Base-by-base conservation (phyloP, 2,888 invertebrate genomes). In the Leptura quadrifasciata region DNA sequence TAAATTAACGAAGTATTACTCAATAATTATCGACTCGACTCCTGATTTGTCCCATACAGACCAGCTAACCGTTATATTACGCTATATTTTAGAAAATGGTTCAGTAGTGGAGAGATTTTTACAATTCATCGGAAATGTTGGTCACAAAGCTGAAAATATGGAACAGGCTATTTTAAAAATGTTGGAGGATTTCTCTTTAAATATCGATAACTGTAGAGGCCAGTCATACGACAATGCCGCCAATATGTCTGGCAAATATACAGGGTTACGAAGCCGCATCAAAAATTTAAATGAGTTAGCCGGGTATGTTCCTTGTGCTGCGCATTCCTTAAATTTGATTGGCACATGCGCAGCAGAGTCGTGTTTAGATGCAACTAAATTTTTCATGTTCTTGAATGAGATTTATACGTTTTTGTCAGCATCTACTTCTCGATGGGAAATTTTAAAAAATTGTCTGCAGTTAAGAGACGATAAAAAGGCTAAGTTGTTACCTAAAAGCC, bases 11-110 rank as follows among this genome's bases (percentile, higher is more conserved):
- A 81, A 80, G 74, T 85, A 85, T 76, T 85, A 74, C 69, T 78
- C 84, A 21, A 80, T 85, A 75, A 83, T 82, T 79, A 80, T 85
- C 72, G 85, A 85, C 76, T 85, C 84, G 70, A 84, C 85, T n/a
- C n/a, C n/a, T 73, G 84, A 85, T 81, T 76, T 85, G 52, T 21
- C 55, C 4, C 76, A 76, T 47, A 52, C 58, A 21, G 79, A 79
- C 31, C 85, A 86, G 75, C 80, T 85, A 76, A 84, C 82, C 75
- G 80, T 82, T 27, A 80, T 84, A 27, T 80, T 86, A 58, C 78
- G 85, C 79, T 85, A 82, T 78, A 79, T 84, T 24, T 6, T n/a
- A 10, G 21, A 21, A 17, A 55, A 55, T 20, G 9, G 24, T 58
- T 12, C 10, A 24, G 24, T 39, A 15, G 39, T 58, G 5, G 73